Percentiles rank a stretch among this genome's conserved stretches.
These are phyloP conservation scores for Steinernema khuongi DNA, from an alignment of 1,140 invertebrate genomes.

Conservation along the genomic window DNA sequence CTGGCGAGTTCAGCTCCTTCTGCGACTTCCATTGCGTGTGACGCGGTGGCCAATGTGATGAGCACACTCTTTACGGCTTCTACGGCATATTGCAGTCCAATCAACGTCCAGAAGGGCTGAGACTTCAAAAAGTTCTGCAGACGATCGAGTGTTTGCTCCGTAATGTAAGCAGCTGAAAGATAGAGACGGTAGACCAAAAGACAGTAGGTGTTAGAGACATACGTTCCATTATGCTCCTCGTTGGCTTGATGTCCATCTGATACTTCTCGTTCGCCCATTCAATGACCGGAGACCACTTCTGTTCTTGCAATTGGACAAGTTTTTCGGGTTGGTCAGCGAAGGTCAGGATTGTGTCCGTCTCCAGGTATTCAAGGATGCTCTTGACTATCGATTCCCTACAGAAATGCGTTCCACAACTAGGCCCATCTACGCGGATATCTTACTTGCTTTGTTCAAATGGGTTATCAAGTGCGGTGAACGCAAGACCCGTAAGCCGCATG, in stretches of 20 bases:
- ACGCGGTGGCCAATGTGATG: not conserved
- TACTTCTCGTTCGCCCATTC: not conserved
- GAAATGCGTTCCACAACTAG: not conserved
- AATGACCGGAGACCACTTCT: not conserved
- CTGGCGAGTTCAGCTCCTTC: not conserved
- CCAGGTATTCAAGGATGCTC: not conserved
- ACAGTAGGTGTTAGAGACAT: not conserved
- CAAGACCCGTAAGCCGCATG: not conserved
- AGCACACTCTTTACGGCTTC: not conserved
- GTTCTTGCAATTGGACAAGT: not conserved
- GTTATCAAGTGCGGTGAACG: not conserved
- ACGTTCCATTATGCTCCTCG: not conserved
- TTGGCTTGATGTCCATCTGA: not conserved
- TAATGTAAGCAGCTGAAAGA: not conserved
- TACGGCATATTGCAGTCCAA: not conserved
- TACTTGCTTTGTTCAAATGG: slow-evolving; percentile 1
- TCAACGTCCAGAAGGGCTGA: not conserved
- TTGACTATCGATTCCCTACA: slow-evolving; percentile 1
- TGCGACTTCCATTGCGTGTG: not conserved
- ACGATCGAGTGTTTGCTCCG: not conserved
- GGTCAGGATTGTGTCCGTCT: not conserved
- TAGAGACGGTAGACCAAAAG: not conserved
- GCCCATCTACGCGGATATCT: not conserved
- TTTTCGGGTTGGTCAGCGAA: not conserved
- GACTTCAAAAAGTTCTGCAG: not conserved